Percentiles rank a stretch among this genome's conserved stretches.
Conservation (phyloP, 2,113 vertebrate species). For the Lampris megalopsis region DNA sequence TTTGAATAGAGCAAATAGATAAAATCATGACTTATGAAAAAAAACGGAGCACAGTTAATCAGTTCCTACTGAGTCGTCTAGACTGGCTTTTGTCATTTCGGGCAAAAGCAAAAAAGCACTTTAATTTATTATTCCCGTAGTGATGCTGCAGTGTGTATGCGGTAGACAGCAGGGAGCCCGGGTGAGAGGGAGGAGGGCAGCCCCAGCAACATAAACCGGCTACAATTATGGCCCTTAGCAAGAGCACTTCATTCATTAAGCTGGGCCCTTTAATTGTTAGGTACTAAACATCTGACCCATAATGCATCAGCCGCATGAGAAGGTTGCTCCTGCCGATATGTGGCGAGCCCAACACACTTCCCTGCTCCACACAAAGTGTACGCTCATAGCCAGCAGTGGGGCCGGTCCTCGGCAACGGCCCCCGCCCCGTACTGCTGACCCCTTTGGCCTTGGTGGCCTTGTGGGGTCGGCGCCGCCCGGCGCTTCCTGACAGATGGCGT, state of each 20-base stretch:
- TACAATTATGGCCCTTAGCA: constrained; percentile 65
- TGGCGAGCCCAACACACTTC: no score
- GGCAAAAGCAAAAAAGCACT: constrained; percentile 43
- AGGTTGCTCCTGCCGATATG: constrained; percentile 26
- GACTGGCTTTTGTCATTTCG: constrained; percentile 38
- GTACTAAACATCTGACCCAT: constrained; percentile 53
- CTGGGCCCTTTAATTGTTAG: constrained; percentile 53
- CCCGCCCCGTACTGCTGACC: constrained; percentile 43
- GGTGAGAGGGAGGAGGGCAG: constrained; percentile 18
- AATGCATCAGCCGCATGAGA: constrained; percentile 41
- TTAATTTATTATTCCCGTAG: constrained; percentile 65
- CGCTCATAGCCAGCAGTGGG: no score
- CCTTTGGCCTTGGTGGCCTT: constrained; percentile 46
- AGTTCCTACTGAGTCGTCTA: constrained; percentile 42
- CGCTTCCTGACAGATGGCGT: constrained; percentile 69
- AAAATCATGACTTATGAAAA: constrained; percentile 11
- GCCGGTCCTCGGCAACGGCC: no score
- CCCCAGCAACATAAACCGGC: constrained; percentile 47
- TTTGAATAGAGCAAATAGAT: constrained; percentile 17
- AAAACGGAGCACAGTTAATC: constrained; percentile 38
- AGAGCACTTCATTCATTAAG: constrained; percentile 67
- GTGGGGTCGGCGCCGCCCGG: constrained; percentile 32
- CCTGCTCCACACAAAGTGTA: no score
- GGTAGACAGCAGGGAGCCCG: constrained; percentile 54
- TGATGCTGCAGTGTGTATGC: constrained; percentile 59